A percentile compares a stretch with the other conserved stretches of the same genome.
Evolutionary conservation across 2,888 invertebrate species (phyloP).

Genomic region (Ochlodes sylvanus): DNA sequence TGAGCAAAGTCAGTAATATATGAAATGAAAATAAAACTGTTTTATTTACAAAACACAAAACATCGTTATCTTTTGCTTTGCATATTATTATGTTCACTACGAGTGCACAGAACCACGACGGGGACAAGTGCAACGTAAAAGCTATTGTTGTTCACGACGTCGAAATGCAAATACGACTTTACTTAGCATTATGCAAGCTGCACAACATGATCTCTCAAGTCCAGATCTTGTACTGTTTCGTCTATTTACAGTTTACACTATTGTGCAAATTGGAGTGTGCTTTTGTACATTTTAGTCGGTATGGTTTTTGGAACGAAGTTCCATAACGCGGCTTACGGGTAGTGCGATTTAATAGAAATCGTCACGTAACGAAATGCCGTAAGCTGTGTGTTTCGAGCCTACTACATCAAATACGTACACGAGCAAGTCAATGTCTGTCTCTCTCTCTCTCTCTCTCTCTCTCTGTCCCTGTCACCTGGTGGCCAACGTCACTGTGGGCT

Average conservation of each 20-base stretch:
- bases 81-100: not conserved
- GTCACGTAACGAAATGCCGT: too few species aligned
- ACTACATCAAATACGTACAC: too few species aligned
- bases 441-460: too few species aligned
- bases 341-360: too few species aligned
- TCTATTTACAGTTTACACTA: not conserved
- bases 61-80: not conserved
- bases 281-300: not conserved
- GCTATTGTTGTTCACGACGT: not conserved
- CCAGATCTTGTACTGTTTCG: not conserved
- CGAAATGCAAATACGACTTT: conserved; percentile 1
- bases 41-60: not conserved
- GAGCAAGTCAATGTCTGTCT: too few species aligned
- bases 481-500: too few species aligned
- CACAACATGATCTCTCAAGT: not conserved
- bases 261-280: not conserved
- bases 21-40: not conserved
- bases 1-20: too few species aligned
- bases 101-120: not conserved
- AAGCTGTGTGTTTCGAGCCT: too few species aligned
- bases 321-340: too few species aligned
- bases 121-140: not conserved
- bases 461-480: too few species aligned
- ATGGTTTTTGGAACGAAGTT: too few species aligned
- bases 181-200: conserved; percentile 1